Evolutionary conservation across 2,797 vertebrate genomes (phyloP).

Genomic region (Pangasius djambal): DNA sequence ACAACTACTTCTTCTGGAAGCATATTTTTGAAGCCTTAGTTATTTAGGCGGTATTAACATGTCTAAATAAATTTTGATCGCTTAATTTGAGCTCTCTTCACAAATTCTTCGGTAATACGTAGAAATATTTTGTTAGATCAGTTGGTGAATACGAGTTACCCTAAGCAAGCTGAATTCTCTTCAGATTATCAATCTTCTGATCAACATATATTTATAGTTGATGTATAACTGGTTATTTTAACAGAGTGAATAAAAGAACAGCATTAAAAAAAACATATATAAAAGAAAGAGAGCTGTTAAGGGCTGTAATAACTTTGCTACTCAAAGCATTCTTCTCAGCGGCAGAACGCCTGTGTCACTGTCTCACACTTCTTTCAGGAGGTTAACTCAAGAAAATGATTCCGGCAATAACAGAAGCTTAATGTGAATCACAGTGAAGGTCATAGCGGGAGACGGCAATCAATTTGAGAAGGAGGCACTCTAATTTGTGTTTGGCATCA

Average conservation of each 20-base stretch:
- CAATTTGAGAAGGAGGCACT: not conserved
- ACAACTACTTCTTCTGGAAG: not conserved
- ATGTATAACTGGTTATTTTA: not conserved
- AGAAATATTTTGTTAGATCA: not conserved
- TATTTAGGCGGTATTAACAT: not conserved
- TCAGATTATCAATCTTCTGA: not conserved
- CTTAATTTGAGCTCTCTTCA: not conserved
- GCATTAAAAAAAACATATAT: not conserved
- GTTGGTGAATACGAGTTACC: not conserved
- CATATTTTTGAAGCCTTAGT: conserved; percentile 13
- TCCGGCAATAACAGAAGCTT: not conserved
- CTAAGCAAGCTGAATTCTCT: not conserved
- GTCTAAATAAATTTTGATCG: not conserved
- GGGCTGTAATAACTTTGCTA: not conserved
- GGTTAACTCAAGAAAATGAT: not conserved
- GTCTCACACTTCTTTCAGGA: not conserved
- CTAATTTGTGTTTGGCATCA: conserved; percentile 7
- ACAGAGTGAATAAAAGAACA: not conserved
- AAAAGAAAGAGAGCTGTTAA: not conserved
- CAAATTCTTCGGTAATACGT: not conserved
- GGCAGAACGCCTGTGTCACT: not conserved
- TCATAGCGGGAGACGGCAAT: not conserved
- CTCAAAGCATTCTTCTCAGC: not conserved
- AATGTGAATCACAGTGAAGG: not conserved
- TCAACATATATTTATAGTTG: too few relatives aligned